phyloP scores from a whole-genome alignment of 2,113 vertebrate genomes.

The Dasypus novemcinctus region DNA sequence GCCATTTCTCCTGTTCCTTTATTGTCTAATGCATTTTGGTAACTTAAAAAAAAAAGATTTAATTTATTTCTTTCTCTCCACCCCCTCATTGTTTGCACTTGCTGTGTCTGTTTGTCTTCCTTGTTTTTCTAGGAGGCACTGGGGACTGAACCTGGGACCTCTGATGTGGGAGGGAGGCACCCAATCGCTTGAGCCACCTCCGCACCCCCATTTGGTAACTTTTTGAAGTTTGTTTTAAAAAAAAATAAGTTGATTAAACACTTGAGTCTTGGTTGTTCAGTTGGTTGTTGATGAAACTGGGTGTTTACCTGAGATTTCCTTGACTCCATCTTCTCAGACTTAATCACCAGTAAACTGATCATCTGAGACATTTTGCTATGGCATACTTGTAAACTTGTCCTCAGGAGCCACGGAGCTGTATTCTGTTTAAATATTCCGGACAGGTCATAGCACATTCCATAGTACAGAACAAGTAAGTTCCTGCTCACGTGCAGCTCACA shows the following conservation, averaged over 20 bases:
- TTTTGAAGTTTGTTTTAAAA: conserved; percentile 23
- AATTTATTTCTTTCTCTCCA: too few species aligned
- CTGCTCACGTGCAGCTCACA: neutral
- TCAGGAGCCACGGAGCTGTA: fast-evolving
- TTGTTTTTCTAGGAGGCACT: too few species aligned
- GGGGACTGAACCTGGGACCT: too few species aligned
- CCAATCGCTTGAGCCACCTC: too few species aligned
- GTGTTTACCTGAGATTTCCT: conserved; percentile 23
- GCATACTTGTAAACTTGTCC: neutral
- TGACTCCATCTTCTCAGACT: neutral
- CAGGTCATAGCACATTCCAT: neutral
- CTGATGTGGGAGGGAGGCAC: too few species aligned
- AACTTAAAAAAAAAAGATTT: too few species aligned
- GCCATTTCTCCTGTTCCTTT: neutral
- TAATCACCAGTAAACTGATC: neutral
- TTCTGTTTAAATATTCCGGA: neutral
- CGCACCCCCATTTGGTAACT: neutral
- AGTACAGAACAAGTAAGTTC: neutral
- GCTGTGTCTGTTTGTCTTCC: too few species aligned
- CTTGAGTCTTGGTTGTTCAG: neutral
- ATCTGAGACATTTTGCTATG: neutral
- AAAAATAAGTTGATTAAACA: neutral
- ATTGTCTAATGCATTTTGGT: neutral
- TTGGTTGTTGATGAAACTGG: neutral
- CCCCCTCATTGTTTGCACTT: too few species aligned